Base-by-base conservation (phyloP, 2,888 invertebrate species). In the Drosophila aldrichi region DNA sequence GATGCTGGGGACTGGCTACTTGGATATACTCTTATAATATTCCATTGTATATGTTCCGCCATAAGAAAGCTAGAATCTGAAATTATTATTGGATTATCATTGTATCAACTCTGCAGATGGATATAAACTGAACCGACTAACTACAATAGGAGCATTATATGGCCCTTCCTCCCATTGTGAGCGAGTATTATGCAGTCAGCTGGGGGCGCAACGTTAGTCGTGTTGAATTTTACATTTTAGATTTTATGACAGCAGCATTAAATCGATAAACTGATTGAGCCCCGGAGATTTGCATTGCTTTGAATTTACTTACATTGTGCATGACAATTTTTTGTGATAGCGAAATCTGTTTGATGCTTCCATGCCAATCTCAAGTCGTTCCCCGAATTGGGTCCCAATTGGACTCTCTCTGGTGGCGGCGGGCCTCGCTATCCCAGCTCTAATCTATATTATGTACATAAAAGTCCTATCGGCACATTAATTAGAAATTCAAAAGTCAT, bases 191-290 rank as follows among this genome's bases (percentile, higher is more conserved):
- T 20, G 18, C 48, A 18, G 29, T 34, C 34, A 20, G 34, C 34
- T 5, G 18, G 20, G 0, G 20, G 0, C 32, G 3, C 51, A 16
- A 8, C 18, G 2, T 20, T 20, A 14, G 3, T 12, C 34, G 22
- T 20, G 25, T 20, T n/a, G 36, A 43, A 51, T 62, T 59, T 52
- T 38, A 65, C 60, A 78, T 79, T 76, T 79, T 58, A 29, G 68
- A 63, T 79, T 82, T 82, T 88, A 88, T 85, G 82, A 66, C 74
- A 75, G 60, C 64, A 54, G 73, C 89, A 71, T 79, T 81, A 71
- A 89, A 89, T 87, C 82, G 89, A 84, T 87, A 84, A 82, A 74
- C 85, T 77, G 85, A 81, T 75, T 87, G 85, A 81, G 79, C 77
- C 79, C 60, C 71, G 48, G 64, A 82, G 85, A 85, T 87, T 87